Percentiles rank a stretch among this genome's conserved stretches.
phyloP scores from a whole-genome alignment of 2,797 vertebrate genomes.

The Crenichthys baileyi region DNA sequence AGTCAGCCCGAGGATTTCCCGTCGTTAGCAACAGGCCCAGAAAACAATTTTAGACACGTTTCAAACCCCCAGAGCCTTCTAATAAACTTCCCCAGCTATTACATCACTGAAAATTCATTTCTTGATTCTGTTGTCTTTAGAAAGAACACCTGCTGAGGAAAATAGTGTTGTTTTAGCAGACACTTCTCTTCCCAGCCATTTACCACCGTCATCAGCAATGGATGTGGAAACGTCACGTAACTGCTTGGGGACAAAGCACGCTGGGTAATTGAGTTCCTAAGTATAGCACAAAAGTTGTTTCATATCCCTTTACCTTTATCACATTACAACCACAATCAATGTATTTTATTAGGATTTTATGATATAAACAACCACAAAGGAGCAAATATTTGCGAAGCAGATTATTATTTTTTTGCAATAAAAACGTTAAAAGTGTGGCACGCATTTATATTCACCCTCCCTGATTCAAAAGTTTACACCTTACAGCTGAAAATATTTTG shows the following conservation, averaged over 20 bases:
- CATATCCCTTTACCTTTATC: background rate
- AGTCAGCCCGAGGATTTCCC: conserved; percentile 75
- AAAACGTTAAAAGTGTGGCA: background rate
- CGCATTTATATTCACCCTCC: background rate
- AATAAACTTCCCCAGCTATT: background rate
- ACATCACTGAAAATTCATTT: background rate
- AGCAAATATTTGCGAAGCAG: background rate
- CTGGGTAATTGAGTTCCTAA: conserved; percentile 75
- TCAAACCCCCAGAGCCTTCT: background rate
- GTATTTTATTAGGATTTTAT: background rate
- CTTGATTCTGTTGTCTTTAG: conserved; percentile 12
- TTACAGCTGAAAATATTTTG: background rate
- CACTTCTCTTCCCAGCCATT: conserved; percentile 60
- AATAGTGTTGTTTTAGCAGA: conserved; percentile 33
- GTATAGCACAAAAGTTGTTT: no score
- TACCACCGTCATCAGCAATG: conserved; percentile 77
- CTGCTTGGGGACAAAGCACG: conserved; percentile 23
- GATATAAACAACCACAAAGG: background rate
- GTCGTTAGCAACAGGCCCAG: conserved; percentile 79
- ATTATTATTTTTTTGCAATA: background rate
- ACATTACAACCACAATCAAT: background rate
- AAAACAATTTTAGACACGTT: conserved; percentile 56
- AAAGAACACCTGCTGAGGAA: background rate
- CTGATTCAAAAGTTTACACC: background rate
- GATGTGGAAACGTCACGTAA: conserved; percentile 56